phyloP scores from a whole-genome alignment of 2,113 vertebrate genomes.

The Pangasianodon hypophthalmus region DNA sequence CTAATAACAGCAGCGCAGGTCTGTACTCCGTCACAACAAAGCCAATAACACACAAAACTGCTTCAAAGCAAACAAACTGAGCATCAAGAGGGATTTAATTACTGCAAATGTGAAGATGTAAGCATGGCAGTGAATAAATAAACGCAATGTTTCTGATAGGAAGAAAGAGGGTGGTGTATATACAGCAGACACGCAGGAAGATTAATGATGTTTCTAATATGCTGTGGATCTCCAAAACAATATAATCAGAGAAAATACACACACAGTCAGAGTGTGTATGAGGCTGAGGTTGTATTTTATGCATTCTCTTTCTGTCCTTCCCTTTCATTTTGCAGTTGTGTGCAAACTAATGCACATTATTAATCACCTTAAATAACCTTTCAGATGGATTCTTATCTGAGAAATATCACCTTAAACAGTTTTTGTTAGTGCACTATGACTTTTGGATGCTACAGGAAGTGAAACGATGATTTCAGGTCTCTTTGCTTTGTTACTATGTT shows the following conservation, averaged over 20 bases:
- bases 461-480: neutral
- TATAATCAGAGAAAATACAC: neutral
- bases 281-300: neutral
- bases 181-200: constrained; percentile 4
- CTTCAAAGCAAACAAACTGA: constrained; percentile 51
- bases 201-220: constrained; percentile 21
- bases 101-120: constrained; percentile 37
- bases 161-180: neutral
- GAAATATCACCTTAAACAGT: neutral
- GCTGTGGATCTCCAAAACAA: neutral
- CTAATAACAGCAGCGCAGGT: constrained; percentile 48
- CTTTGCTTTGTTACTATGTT: neutral
- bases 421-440: neutral
- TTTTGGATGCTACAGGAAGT: constrained; percentile 8
- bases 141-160: constrained; percentile 27
- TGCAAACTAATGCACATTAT: neutral
- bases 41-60: constrained; percentile 51
- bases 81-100: constrained; percentile 57
- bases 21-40: constrained; percentile 41
- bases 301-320: neutral
- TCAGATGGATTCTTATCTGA: neutral
- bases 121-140: constrained; percentile 43
- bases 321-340: neutral
- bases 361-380: neutral
- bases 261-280: neutral